A percentile compares a stretch with the other conserved stretches of the same genome.
These are phyloP conservation scores for Cheiracanthium punctorium DNA, from an alignment of 2,888 invertebrate species.

Conservation along the genomic window DNA sequence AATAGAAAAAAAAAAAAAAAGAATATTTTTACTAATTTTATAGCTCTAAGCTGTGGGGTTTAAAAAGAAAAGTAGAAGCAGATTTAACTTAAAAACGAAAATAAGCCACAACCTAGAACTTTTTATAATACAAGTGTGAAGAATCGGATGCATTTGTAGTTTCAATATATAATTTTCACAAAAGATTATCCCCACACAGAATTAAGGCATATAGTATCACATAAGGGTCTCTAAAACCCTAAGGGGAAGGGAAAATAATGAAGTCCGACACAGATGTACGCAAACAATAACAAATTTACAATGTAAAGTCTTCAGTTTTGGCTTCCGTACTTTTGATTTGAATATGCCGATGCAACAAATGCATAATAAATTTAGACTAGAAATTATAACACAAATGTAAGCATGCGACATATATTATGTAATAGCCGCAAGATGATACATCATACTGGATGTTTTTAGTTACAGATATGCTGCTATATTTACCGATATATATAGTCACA, in stretches of 20 bases:
- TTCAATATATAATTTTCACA: slow-evolving; percentile 47
- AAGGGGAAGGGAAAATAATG: slow-evolving; percentile 48
- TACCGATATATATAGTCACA: slow-evolving; percentile 24
- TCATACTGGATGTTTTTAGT: background rate
- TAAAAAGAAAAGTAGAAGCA: slow-evolving; percentile 31
- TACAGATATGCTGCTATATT: slow-evolving; percentile 8
- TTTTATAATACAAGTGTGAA: slow-evolving; percentile 53
- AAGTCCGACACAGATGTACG: slow-evolving; percentile 64
- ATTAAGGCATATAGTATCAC: slow-evolving; percentile 69
- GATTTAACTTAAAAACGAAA: slow-evolving; percentile 32
- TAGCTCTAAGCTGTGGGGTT: slow-evolving; percentile 27
- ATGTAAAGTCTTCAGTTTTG: slow-evolving; percentile 59
- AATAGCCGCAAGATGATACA: slow-evolving; percentile 47
- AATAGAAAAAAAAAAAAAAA: slow-evolving; percentile 3
- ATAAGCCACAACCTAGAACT: slow-evolving; percentile 58
- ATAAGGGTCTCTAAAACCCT: slow-evolving; percentile 69
- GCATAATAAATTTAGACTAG: slow-evolving; percentile 69
- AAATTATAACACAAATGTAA: slow-evolving; percentile 64
- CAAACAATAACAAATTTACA: slow-evolving; percentile 61
- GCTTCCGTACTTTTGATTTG: slow-evolving; percentile 64
- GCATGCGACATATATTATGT: slow-evolving; percentile 55
- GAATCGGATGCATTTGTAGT: slow-evolving; percentile 34
- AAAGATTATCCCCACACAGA: slow-evolving; percentile 66
- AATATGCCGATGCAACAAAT: slow-evolving; percentile 68
- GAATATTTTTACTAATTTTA: background rate